phyloP scores from a whole-genome alignment of 2,888 invertebrate genomes.

The Listrodromus nycthemerus region DNA sequence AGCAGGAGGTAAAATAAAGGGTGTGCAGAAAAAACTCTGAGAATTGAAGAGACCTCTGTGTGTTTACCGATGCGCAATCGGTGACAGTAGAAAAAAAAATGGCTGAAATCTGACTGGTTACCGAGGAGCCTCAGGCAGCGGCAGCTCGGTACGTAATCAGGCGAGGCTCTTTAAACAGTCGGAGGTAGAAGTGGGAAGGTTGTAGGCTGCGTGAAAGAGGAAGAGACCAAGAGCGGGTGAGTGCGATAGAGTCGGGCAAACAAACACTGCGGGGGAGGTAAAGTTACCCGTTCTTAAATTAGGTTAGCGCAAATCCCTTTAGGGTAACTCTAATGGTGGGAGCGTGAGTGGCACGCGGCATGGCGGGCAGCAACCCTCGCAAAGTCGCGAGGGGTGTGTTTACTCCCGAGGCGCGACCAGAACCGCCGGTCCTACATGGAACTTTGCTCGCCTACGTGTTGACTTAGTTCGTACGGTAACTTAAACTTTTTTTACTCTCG shows the following conservation, averaged over 20 bases:
- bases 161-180: conserved; percentile 57
- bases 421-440: neutral
- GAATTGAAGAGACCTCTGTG: conserved; percentile 5
- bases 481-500: conserved; percentile 2
- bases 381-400: conserved; percentile 45
- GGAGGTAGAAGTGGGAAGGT: conserved; percentile 19
- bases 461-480: neutral
- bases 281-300: conserved; percentile 82
- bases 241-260: conserved; percentile 69
- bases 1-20: neutral
- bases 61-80: neutral
- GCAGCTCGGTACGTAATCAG: conserved; percentile 59
- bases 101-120: conserved; percentile 26
- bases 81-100: neutral
- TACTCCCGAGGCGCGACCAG: conserved; percentile 13
- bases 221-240: conserved; percentile 26
- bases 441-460: neutral
- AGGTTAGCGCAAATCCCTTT: conserved; percentile 83
- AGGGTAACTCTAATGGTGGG: conserved; percentile 82
- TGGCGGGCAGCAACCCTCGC: conserved; percentile 51
- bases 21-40: conserved; percentile 15
- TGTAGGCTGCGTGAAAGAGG: neutral
- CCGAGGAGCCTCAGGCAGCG: conserved; percentile 21
- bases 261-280: conserved; percentile 78
- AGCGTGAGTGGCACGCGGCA: conserved; percentile 79